Percentiles rank a stretch among this genome's conserved stretches.
Conservation (phyloP, 2,888 invertebrate species). For the Vannuccia rotundouncinata region DNA sequence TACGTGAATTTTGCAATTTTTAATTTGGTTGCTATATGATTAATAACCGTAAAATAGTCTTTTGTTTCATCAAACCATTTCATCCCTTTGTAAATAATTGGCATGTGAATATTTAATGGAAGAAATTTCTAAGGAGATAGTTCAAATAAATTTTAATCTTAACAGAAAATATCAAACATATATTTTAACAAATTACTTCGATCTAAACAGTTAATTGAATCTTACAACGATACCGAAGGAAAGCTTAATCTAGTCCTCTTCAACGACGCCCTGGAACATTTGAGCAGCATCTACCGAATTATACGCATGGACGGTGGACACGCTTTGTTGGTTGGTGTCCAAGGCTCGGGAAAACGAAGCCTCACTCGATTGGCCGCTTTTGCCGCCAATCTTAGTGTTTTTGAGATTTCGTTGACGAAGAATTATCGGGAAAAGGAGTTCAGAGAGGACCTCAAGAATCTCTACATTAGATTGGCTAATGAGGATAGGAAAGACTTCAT, state of each 20-base stretch:
- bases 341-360: slow-evolving; percentile 38
- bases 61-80: no score
- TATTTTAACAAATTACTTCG: no score
- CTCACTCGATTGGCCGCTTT: slow-evolving; percentile 33
- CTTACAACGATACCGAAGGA: slow-evolving; percentile 33
- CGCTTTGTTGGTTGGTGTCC: slow-evolving; percentile 38
- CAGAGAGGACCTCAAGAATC: slow-evolving; percentile 38
- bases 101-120: no score
- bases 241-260: slow-evolving; percentile 38
- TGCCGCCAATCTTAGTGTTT: slow-evolving; percentile 33
- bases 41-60: no score
- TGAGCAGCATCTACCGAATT: slow-evolving; percentile 39
- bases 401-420: slow-evolving; percentile 32
- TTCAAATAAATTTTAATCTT: no score
- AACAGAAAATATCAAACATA: no score
- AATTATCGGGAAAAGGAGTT: slow-evolving; percentile 40
- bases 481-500: slow-evolving; percentile 39
- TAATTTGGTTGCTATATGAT: no score
- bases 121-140: no score
- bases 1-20: no score
- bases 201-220: slow-evolving; percentile 29
- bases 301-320: slow-evolving; percentile 39
- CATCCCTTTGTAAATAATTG: no score
- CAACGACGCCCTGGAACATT: slow-evolving; percentile 40
- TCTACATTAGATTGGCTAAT: slow-evolving; percentile 37